These are phyloP conservation scores for Rhizomys pruinosus DNA, from an alignment of 2,113 vertebrate genomes.

Conservation along the genomic window DNA sequence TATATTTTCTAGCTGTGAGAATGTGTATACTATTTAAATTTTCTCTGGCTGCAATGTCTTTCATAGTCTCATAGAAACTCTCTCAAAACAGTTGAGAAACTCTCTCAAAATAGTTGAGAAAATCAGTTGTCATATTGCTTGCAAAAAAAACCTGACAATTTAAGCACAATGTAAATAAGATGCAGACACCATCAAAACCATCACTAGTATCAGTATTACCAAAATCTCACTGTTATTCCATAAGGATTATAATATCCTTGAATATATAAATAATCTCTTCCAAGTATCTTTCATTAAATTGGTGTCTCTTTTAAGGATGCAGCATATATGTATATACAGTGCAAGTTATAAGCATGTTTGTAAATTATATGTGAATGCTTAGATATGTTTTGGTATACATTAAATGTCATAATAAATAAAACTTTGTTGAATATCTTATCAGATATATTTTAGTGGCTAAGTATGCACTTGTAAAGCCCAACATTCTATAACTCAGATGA, in stretches of 20 bases:
- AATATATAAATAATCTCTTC: neutral
- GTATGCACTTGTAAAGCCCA: neutral
- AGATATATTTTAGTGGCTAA: neutral
- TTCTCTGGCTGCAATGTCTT: neutral
- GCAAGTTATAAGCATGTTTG: neutral
- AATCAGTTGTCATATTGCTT: neutral
- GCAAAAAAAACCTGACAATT: neutral
- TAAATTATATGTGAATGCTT: neutral
- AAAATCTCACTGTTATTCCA: neutral
- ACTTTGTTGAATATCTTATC: neutral
- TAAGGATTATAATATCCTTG: neutral
- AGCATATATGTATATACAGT: neutral
- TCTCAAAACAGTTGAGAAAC: neutral
- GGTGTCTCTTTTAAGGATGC: neutral
- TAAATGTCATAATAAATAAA: constrained; percentile 1
- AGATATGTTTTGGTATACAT: neutral
- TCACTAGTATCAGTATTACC: neutral
- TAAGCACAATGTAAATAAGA: neutral
- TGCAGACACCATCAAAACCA: neutral
- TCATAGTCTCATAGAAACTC: neutral
- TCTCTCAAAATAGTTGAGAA: neutral
- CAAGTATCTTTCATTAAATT: neutral
- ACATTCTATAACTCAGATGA: neutral
- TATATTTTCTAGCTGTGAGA: neutral
- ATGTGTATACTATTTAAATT: neutral